Evolutionary conservation across 2,113 vertebrate genomes (phyloP).

Genomic region (Podarcis cretensis): DNA sequence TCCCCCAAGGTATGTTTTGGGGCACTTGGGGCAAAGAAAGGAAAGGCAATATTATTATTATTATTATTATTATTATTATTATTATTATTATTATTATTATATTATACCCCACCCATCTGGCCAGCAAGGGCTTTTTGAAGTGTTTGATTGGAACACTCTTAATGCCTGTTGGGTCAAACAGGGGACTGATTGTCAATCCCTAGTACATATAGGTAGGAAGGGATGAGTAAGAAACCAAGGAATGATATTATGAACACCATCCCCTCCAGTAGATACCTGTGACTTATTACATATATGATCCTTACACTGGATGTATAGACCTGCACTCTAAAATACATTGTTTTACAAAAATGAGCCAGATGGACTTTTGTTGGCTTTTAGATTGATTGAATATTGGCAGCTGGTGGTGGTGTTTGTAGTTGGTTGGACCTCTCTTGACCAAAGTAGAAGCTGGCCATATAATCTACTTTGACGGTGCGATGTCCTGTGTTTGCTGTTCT

Average conservation of each 20-base stretch:
- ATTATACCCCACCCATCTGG: background rate
- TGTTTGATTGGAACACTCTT: background rate
- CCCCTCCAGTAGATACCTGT: background rate
- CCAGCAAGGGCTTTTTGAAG: background rate
- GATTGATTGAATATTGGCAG: background rate
- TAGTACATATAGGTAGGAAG: background rate
- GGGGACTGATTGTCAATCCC: background rate
- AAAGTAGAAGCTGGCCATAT: background rate
- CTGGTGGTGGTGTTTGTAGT: background rate
- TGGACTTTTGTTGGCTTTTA: background rate
- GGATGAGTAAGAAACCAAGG: background rate
- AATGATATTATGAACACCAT: background rate
- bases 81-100: no score
- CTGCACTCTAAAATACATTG: background rate
- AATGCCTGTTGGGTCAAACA: background rate
- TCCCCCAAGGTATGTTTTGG: background rate
- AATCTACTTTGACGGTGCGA: background rate
- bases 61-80: no score
- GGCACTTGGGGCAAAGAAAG: background rate
- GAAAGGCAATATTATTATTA: no score
- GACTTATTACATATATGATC: background rate
- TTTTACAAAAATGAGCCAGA: background rate
- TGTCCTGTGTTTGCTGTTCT: no score
- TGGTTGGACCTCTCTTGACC: background rate
- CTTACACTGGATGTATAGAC: background rate